Evolutionary conservation across 2,888 invertebrate genomes (phyloP).

Genomic region (Oligia latruncula): DNA sequence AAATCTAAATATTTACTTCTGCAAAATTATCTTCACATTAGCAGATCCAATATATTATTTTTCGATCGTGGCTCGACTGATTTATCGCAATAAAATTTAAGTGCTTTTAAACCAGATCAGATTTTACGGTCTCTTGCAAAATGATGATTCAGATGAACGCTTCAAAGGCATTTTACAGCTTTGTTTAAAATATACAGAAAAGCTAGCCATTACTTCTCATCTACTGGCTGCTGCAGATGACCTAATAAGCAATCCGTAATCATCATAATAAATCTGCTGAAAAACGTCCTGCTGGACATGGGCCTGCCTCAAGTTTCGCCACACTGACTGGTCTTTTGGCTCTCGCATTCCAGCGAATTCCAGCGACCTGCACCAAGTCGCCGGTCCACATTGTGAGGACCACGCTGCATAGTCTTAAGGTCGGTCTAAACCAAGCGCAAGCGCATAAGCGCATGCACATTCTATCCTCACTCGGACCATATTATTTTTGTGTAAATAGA

Average conservation of each 20-base stretch:
- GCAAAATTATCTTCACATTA: not conserved
- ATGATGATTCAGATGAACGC: not conserved
- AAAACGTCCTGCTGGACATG: too few species aligned
- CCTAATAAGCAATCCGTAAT: not conserved
- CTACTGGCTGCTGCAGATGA: not conserved
- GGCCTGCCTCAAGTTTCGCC: too few species aligned
- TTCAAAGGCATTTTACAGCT: conserved; percentile 3
- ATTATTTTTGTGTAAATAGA: not conserved
- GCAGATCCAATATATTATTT: conserved; percentile 9
- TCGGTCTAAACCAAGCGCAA: not conserved
- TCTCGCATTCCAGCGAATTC: not conserved
- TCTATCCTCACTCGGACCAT: not conserved
- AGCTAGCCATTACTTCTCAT: conserved; percentile 1
- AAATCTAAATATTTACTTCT: conserved; percentile 39
- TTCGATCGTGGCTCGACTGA: not conserved
- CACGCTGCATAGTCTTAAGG: not conserved
- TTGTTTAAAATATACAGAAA: not conserved
- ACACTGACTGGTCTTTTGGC: not conserved
- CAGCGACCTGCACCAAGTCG: too few species aligned
- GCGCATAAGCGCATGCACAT: not conserved
- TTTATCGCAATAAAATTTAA: conserved; percentile 15
- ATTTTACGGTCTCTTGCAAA: not conserved
- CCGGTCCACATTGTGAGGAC: not conserved
- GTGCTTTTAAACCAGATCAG: not conserved
- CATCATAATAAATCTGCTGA: not conserved